A percentile compares a stretch with the other conserved stretches of the same genome.
Evolutionary conservation across 2,113 vertebrate species (phyloP).

Genomic region (Notiomystis cincta): DNA sequence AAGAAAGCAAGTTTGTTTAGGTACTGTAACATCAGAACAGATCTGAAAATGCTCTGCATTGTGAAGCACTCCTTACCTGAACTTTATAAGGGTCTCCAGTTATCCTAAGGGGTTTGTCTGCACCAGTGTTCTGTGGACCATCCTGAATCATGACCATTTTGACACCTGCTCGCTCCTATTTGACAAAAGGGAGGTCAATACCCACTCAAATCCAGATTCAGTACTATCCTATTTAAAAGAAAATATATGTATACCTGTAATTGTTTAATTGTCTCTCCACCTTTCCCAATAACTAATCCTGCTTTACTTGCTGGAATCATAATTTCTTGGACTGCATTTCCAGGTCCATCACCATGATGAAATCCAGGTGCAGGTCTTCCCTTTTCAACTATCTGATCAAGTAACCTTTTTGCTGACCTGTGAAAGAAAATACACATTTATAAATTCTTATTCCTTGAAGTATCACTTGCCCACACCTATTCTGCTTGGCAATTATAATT

Average conservation of each 20-base stretch:
- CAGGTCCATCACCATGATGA: constrained; percentile 91
- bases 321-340: constrained; percentile 96
- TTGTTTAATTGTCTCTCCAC: constrained; percentile 97
- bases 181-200: neutral
- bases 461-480: neutral
- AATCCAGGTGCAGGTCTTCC: constrained; percentile 94
- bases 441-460: neutral
- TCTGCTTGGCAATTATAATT: neutral
- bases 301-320: constrained; percentile 97
- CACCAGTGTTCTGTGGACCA: constrained; percentile 95
- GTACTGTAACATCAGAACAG: neutral
- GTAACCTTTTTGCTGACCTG: constrained; percentile 89
- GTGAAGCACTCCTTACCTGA: constrained; percentile 76
- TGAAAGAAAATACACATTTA: neutral
- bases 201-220: neutral
- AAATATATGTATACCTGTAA: constrained; percentile 79
- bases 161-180: constrained; percentile 92
- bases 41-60: neutral
- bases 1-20: neutral
- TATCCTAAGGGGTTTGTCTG: constrained; percentile 97
- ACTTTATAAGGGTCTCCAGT: constrained; percentile 98
- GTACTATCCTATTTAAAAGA: neutral
- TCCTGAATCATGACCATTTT: constrained; percentile 99
- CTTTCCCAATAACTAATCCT: constrained; percentile 96
- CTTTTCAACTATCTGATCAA: constrained; percentile 96